Percentiles rank a stretch among this genome's conserved stretches.
These are phyloP conservation scores for Meteorus cinctellus DNA, from an alignment of 2,888 invertebrate genomes.

Conservation along the genomic window DNA sequence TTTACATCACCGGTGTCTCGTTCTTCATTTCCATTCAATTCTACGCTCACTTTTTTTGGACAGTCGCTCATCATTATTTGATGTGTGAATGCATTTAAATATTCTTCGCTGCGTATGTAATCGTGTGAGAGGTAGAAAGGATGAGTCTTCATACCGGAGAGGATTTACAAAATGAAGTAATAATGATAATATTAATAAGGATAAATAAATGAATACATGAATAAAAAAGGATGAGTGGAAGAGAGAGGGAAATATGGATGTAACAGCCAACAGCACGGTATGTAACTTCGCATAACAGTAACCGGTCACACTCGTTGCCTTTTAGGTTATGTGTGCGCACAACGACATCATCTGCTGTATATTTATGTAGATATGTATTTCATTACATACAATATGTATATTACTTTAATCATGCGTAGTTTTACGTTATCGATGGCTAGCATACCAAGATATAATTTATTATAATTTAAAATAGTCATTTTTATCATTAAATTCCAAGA, in stretches of 20 bases:
- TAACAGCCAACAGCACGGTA: conserved; percentile 53
- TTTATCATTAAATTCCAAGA: no score
- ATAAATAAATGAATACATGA: neutral
- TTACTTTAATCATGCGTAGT: neutral
- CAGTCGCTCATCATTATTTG: neutral
- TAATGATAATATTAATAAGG: neutral
- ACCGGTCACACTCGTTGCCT: conserved; percentile 71
- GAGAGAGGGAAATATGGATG: neutral
- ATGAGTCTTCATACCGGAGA: neutral
- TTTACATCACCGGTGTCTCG: no score
- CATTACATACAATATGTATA: neutral
- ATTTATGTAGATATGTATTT: conserved; percentile 12
- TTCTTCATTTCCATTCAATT: no score
- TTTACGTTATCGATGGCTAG: neutral
- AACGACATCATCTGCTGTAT: conserved; percentile 52
- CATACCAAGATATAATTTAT: neutral
- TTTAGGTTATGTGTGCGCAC: conserved; percentile 57
- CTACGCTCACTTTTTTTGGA: neutral
- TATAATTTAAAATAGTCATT: no score
- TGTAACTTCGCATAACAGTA: conserved; percentile 68
- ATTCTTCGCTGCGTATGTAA: neutral
- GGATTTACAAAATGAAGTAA: neutral
- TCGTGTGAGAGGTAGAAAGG: neutral
- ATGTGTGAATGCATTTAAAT: neutral
- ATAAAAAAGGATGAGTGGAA: neutral